Percentiles rank a stretch among this genome's conserved stretches.
These are phyloP conservation scores for Cynaeus angustus DNA, from an alignment of 2,888 invertebrate genomes.

Conservation along the genomic window DNA sequence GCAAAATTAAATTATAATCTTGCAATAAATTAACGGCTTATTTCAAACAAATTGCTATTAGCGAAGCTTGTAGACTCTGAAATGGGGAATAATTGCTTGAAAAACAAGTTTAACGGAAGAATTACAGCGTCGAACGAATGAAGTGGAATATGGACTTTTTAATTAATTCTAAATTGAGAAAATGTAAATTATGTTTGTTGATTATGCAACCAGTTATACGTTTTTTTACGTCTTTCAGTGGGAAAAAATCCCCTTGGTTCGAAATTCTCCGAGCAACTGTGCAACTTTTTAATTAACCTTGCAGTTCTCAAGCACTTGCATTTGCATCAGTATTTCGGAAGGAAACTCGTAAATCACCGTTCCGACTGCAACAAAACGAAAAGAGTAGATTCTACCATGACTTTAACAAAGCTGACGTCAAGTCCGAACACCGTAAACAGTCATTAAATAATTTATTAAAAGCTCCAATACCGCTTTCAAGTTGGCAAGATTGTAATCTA, in stretches of 20 bases:
- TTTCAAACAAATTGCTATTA: slow-evolving; percentile 23
- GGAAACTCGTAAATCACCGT: slow-evolving; percentile 31
- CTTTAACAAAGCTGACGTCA: slow-evolving; percentile 39
- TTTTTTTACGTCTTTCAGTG: too few species aligned
- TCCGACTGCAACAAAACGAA: slow-evolving; percentile 28
- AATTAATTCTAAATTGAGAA: too few species aligned
- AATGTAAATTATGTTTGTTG: too few species aligned
- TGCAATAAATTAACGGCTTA: slow-evolving; percentile 24
- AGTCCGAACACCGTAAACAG: slow-evolving; percentile 33
- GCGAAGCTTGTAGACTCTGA: slow-evolving; percentile 3
- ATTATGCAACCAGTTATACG: too few species aligned
- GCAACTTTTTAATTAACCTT: background rate
- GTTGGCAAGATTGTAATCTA: slow-evolving; percentile 31
- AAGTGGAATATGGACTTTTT: background rate
- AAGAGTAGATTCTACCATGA: background rate
- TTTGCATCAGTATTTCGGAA: slow-evolving; percentile 35
- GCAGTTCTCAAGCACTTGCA: slow-evolving; percentile 2
- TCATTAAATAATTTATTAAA: slow-evolving; percentile 39
- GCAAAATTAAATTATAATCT: slow-evolving; percentile 28
- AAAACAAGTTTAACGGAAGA: slow-evolving; percentile 15
- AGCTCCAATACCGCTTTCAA: slow-evolving; percentile 26
- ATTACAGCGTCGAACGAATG: background rate
- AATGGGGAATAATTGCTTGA: slow-evolving; percentile 20
- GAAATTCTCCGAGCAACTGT: too few species aligned
- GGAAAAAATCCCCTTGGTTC: too few species aligned